Conservation (phyloP, 2,113 vertebrate species). For the Pungitius pungitius region DNA sequence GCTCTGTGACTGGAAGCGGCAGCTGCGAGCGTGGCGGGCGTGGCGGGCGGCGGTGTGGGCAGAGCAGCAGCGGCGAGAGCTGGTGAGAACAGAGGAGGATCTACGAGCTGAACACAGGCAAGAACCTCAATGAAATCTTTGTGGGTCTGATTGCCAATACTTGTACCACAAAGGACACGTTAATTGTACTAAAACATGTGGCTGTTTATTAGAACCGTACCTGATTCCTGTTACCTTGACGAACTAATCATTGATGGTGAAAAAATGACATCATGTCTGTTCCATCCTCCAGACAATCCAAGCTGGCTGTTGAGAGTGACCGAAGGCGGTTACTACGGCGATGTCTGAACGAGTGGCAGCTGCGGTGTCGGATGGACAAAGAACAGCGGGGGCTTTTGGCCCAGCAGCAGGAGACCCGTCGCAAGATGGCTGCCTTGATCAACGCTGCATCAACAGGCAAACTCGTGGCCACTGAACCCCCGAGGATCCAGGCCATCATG, state of each 20-base stretch:
- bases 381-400: slow-evolving; percentile 78
- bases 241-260: slow-evolving; percentile 7
- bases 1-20: slow-evolving; percentile 89
- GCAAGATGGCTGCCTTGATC: slow-evolving; percentile 88
- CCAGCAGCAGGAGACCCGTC: slow-evolving; percentile 83
- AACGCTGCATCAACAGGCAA: slow-evolving; percentile 78
- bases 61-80: slow-evolving; percentile 78
- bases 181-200: not conserved
- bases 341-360: slow-evolving; percentile 85
- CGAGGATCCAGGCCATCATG: slow-evolving; percentile 4
- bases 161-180: not conserved
- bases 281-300: slow-evolving; percentile 79
- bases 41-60: slow-evolving; percentile 87
- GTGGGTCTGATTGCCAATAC: not conserved
- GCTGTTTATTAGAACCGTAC: slow-evolving; percentile 1
- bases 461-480: slow-evolving; percentile 38
- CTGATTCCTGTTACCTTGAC: slow-evolving; percentile 10
- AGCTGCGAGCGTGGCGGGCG: slow-evolving; percentile 84
- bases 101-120: slow-evolving; percentile 89
- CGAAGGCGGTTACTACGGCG: slow-evolving; percentile 78
- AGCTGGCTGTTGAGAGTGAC: slow-evolving; percentile 83
- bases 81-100: slow-evolving; percentile 78
- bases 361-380: slow-evolving; percentile 80
- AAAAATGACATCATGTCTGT: not conserved
- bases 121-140: slow-evolving; percentile 1